Evolutionary conservation across 2,113 vertebrate genomes (phyloP), one percentile per base, ranked within the genome.

Genomic region (Corydoras maculifer): DNA sequence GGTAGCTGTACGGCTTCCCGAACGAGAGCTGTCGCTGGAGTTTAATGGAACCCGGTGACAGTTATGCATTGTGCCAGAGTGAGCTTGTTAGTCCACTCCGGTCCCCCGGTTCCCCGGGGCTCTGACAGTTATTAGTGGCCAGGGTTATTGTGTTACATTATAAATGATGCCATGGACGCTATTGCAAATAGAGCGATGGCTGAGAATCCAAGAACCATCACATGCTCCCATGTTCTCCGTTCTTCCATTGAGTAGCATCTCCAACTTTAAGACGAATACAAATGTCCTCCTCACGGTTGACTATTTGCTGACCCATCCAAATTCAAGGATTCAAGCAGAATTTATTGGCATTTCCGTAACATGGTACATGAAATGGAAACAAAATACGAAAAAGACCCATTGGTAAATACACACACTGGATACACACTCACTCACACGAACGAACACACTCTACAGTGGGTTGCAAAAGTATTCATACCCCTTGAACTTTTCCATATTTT

Each of bases 201-300:
- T 65, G 62, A 61, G 58, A 72, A 50, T 78, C 62, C 72, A 58
- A 64, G 55, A 49, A 71, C 43, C 50, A 65, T 53, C 53, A 62
- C 25, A 32, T 14, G 9, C 18, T 58, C 74, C 51, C 76, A 57
- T 63, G 32, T 12, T 11, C 12, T 59, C 58, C 60, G 59, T 55
- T 72, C 69, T 74, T 78, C 75, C 80, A 80, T 65, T 69, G 61
- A 4, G 74, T 74, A 65, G 73, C 79, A 75, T 75, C 58, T 70
- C 75, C 65, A 76, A 77, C 72, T 78, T 78, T 67, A 66, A 72
- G 68, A 80, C 80, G 72, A 71, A 43, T 1, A 43, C 35, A 5
- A 43, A 25, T 25, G 18, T 25, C 18, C 18, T 25, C 18, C 18
- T 25, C 18, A 25, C 18, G 18, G 18, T 25, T 25, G 18, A 25